Conservation (phyloP, 2,113 vertebrate species). For the Dicaeum eximium region DNA sequence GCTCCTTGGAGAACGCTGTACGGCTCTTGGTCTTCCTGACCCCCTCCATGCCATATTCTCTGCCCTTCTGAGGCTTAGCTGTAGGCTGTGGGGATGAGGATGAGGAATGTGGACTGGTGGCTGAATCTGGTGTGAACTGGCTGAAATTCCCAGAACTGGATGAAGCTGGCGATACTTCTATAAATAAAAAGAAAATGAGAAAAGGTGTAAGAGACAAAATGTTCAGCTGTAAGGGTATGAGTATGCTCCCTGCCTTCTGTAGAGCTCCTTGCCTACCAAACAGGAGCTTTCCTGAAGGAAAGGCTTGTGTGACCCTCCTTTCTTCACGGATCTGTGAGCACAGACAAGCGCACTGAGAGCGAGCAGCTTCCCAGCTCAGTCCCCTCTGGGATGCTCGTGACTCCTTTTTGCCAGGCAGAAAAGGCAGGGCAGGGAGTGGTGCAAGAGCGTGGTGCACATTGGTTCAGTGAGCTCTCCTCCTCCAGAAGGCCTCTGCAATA, state of each 20-base stretch:
- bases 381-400: fast-evolving
- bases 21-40: slow-evolving; percentile 68
- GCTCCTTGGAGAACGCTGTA: slow-evolving; percentile 72
- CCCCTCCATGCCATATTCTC: neutral
- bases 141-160: slow-evolving; percentile 50
- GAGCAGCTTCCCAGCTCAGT: neutral
- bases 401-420: neutral
- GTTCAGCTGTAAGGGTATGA: neutral
- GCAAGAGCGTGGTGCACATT: neutral
- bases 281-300: neutral
- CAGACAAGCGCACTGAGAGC: fast-evolving
- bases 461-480: neutral
- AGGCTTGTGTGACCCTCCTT: neutral
- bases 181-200: neutral
- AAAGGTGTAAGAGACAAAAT: neutral
- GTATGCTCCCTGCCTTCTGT: neutral
- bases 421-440: neutral
- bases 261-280: neutral
- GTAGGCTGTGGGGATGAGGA: neutral
- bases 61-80: neutral
- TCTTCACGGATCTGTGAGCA: neutral
- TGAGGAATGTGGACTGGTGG: slow-evolving; percentile 30
- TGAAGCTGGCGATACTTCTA: slow-evolving; percentile 29
- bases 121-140: slow-evolving; percentile 51
- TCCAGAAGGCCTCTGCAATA: neutral